Percentiles rank a stretch among this genome's conserved stretches.
Evolutionary conservation across 2,113 vertebrate genomes (phyloP).

Genomic region (Taurulus bubalis): DNA sequence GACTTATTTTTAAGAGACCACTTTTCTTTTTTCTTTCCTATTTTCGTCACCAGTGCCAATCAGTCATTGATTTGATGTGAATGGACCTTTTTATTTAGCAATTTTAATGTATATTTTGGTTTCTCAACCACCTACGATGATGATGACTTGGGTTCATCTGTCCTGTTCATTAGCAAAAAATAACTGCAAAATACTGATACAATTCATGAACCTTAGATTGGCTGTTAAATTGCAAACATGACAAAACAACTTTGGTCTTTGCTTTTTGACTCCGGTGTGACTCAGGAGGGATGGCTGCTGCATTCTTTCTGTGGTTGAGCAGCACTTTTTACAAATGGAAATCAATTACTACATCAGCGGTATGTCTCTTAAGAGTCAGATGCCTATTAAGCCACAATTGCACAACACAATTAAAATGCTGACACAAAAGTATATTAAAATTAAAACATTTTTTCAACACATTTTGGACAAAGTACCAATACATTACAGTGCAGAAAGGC

Average conservation of each 20-base stretch:
- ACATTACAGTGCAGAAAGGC: not conserved
- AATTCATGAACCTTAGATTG: not conserved
- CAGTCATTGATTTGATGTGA: not conserved
- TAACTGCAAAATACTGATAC: not conserved
- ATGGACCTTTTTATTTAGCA: not conserved
- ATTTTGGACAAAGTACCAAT: not conserved
- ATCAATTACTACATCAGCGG: not conserved
- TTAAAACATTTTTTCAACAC: not conserved
- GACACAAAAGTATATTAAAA: not conserved
- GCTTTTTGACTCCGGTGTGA: not conserved
- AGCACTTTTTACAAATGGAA: not conserved
- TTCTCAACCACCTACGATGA: not conserved
- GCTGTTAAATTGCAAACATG: not conserved
- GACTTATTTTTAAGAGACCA: slow-evolving; percentile 81
- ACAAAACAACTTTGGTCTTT: not conserved
- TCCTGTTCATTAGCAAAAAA: not conserved
- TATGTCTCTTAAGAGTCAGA: not conserved
- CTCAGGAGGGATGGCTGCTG: not conserved
- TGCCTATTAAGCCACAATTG: not conserved
- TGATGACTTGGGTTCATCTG: not conserved
- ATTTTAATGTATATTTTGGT: not conserved
- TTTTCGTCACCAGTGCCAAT: not conserved
- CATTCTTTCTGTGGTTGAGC: not conserved
- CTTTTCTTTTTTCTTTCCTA: not conserved
- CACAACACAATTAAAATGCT: not conserved